Conservation (phyloP, 2,888 invertebrate genomes). For the Stenichneumon culpator region DNA sequence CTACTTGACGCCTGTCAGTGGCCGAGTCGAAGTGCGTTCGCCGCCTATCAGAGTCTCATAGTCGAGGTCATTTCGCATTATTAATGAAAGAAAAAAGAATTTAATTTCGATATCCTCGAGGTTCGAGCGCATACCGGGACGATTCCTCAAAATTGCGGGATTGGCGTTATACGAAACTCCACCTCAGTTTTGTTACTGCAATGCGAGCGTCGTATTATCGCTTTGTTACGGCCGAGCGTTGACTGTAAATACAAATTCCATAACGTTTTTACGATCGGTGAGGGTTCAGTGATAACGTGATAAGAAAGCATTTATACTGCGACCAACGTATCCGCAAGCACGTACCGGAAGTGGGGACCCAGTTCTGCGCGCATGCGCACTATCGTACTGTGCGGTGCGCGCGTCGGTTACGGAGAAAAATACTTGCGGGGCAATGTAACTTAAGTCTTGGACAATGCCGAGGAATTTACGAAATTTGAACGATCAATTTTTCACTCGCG, state of each 20-base stretch:
- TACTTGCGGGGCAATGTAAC: background rate
- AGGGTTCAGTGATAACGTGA: conserved; percentile 61
- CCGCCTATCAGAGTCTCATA: background rate
- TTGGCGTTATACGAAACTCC: background rate
- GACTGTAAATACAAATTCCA: conserved; percentile 58
- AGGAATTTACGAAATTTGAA: conserved; percentile 15
- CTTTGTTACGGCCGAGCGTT: conserved; percentile 52
- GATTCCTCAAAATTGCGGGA: conserved; percentile 28
- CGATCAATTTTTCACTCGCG: conserved; percentile 9
- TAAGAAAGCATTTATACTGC: conserved; percentile 58
- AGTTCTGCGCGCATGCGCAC: conserved; percentile 28
- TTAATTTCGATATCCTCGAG: background rate
- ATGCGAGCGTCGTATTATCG: conserved; percentile 52
- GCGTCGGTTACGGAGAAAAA: background rate
- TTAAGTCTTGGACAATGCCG: background rate
- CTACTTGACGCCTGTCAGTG: conserved; percentile 2
- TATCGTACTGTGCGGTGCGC: background rate
- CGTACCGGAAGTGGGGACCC: conserved; percentile 59
- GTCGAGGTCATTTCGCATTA: background rate
- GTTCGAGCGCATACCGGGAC: background rate
- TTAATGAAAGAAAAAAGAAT: conserved; percentile 3
- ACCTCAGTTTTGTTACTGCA: background rate
- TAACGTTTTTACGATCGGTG: conserved; percentile 58
- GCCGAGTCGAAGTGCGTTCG: background rate
- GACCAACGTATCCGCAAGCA: conserved; percentile 26